Conservation (phyloP, 2,797 vertebrate genomes). For the Pseudochaenichthys georgianus region DNA sequence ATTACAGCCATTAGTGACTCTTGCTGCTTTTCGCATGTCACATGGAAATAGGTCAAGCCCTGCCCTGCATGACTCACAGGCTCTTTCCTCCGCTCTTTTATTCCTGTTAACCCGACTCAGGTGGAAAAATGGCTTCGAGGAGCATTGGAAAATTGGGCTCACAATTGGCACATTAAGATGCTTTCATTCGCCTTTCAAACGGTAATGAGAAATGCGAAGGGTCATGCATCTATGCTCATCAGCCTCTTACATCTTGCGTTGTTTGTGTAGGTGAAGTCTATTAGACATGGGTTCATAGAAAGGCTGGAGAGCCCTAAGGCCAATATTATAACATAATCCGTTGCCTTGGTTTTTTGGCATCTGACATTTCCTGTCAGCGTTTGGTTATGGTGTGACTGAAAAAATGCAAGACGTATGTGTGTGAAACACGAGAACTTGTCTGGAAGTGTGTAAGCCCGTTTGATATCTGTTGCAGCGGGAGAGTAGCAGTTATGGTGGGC, state of each 20-base stretch:
- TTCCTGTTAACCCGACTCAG: constrained; percentile 69
- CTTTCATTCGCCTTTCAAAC: constrained; percentile 45
- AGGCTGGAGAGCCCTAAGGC: constrained; percentile 4
- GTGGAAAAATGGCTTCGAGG: constrained; percentile 68
- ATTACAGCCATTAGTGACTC: constrained; percentile 85
- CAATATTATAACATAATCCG: constrained; percentile 18
- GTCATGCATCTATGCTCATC: constrained; percentile 1
- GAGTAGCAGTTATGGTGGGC: constrained; percentile 58
- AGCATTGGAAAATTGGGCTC: constrained; percentile 54
- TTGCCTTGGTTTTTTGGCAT: constrained; percentile 26
- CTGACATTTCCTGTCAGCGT: constrained; percentile 30
- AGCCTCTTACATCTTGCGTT: background rate
- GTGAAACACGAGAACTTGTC: constrained; percentile 32
- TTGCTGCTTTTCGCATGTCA: constrained; percentile 81
- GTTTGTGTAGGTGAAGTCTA: constrained; percentile 18
- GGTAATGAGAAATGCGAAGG: constrained; percentile 23
- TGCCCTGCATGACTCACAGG: constrained; percentile 74
- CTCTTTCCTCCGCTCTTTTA: constrained; percentile 55
- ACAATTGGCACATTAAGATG: constrained; percentile 36
- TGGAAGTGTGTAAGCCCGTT: constrained; percentile 42
- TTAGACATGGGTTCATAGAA: constrained; percentile 7
- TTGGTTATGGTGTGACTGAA: constrained; percentile 10
- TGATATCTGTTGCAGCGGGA: constrained; percentile 67
- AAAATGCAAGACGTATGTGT: constrained; percentile 25
- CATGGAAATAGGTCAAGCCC: constrained; percentile 83